Base-by-base conservation (phyloP, 1,140 invertebrate species). In the Drosophila albomicans region DNA sequence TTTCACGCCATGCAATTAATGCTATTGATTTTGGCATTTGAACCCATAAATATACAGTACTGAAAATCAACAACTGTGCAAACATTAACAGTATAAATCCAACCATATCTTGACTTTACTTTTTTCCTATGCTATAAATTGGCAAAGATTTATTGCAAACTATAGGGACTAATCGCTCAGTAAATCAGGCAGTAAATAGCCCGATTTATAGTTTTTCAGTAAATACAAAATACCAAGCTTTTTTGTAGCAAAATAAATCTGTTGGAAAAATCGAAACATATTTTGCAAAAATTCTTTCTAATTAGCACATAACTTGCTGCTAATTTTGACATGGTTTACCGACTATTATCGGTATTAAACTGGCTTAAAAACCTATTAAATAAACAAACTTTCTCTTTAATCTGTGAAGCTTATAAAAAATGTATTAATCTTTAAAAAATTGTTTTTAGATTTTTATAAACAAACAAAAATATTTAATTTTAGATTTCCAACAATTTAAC, bases 1-100 rank as follows among this genome's bases (percentile, higher is more conserved):
- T 74, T 88, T 78, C 84, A 68, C 80, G 84, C 80, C 67, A 58
- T 62, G 69, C 80, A 76, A 87, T 87, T 78, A 87, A 88, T 68
- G 68, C 51, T 88, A 88, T 84, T 80, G 82, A 88, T 82, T 77
- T 66, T 78, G 76, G 79, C 79, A 54, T 64, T 68, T 28, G 30
- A 48, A 20, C 46, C 32, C 71, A 58, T 75, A 78, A 69, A 75
- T 70, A 69, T 20, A 28, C n/a, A 10, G 8, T 57, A 15, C 28
- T 65, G 8, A 49, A 10, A 10, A 8, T 8, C 32, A 32, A 25
- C 32, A 32, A 7, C 11, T 20, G 38, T 41, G 65, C 28, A n/a
- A 35, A 30, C 10, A 57, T 5, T 10, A 62, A 67, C n/a, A 62
- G 71, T 61, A 82, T 61, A 76, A 48, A 74, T 52, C n/a, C 28